A percentile compares a stretch with the other conserved stretches of the same genome.
phyloP scores from a whole-genome alignment of 2,113 vertebrate species.

The Rhynchopsitta pachyrhyncha region DNA sequence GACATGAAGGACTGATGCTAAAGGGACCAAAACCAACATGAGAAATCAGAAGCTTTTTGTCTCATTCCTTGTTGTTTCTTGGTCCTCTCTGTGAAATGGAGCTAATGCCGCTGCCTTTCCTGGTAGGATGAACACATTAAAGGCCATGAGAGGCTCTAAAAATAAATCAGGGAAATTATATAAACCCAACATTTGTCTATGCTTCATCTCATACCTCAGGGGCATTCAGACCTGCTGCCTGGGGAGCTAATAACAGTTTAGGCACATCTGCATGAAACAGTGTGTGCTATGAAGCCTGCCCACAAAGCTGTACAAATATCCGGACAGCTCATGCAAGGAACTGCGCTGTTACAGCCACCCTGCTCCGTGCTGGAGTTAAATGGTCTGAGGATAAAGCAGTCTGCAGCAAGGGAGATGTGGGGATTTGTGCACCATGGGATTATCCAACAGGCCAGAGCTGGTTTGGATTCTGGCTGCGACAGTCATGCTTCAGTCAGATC shows the following conservation, averaged over 20 bases:
- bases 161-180: background rate
- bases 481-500: accelerated
- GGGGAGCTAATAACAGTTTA: background rate
- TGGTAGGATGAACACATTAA: accelerated
- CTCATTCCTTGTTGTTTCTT: background rate
- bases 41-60: background rate
- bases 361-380: background rate
- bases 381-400: accelerated
- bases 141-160: accelerated
- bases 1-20: background rate
- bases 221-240: background rate
- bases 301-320: background rate
- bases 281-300: background rate
- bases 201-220: background rate
- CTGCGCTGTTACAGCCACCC: background rate
- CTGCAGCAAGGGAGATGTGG: accelerated
- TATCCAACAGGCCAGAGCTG: background rate
- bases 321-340: background rate
- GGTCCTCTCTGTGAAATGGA: background rate
- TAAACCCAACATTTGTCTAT: background rate
- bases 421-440: accelerated
- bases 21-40: background rate
- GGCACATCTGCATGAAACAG: background rate
- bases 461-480: background rate
- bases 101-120: background rate